phyloP scores from a whole-genome alignment of 2,113 vertebrate genomes.

The Oreochromis tanganicae region DNA sequence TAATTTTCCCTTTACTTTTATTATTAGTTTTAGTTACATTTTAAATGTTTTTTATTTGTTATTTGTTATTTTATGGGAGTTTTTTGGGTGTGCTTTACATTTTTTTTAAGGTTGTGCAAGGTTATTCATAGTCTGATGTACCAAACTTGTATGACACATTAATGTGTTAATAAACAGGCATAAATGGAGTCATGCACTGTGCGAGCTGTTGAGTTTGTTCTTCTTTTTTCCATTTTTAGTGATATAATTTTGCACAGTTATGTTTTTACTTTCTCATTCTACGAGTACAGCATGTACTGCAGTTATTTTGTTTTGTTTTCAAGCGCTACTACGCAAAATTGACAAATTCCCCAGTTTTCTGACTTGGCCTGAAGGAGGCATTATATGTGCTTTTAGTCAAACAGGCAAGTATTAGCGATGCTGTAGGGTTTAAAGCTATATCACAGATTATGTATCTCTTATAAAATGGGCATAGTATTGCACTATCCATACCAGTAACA shows the following conservation, averaged over 20 bases:
- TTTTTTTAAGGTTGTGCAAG: not conserved
- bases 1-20: not conserved
- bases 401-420: not conserved
- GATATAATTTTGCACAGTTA: not conserved
- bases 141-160: not conserved
- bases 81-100: not conserved
- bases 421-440: not conserved
- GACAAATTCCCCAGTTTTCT: not conserved
- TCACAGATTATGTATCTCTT: not conserved
- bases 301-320: not conserved
- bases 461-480: not conserved
- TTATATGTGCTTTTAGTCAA: not conserved
- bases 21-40: not conserved
- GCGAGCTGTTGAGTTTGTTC: not conserved
- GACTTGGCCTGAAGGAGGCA: not conserved
- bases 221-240: not conserved
- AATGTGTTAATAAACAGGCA: not conserved
- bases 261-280: not conserved
- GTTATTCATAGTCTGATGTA: not conserved
- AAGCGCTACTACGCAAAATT: not conserved
- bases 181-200: not conserved
- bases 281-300: not conserved
- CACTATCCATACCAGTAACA: not conserved
- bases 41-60: not conserved
- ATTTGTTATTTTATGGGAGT: not conserved